Conservation (phyloP, 2,113 vertebrate genomes). For the Dissostichus mawsoni region DNA sequence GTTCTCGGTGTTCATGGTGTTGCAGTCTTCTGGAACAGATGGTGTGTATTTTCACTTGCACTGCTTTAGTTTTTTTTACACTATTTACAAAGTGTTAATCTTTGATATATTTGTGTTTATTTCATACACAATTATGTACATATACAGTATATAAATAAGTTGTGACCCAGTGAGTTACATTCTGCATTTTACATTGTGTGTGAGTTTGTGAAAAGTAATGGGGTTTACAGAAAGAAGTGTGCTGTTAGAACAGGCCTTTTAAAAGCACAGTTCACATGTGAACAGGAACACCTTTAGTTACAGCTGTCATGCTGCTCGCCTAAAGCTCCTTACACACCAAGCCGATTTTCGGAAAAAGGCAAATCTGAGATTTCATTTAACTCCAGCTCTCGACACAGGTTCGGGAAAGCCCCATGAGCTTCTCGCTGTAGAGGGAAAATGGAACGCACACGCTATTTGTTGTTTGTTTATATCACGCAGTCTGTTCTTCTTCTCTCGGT, state of each 20-base stretch:
- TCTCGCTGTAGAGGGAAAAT: no score
- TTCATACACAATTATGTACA: conserved; percentile 27
- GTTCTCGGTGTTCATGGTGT: background rate
- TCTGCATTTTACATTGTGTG: background rate
- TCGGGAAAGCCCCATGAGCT: no score
- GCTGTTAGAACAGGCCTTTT: background rate
- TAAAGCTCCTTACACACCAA: no score
- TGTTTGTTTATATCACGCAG: no score
- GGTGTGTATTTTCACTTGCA: background rate
- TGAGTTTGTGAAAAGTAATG: background rate
- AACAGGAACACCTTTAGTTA: background rate
- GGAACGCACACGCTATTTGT: no score
- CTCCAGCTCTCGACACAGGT: no score
- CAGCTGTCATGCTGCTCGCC: no score
- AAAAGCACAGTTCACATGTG: no score
- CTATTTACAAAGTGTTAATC: background rate
- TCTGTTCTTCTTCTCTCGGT: no score
- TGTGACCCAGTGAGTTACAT: background rate
- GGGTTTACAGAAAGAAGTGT: background rate
- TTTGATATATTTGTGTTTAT: conserved; percentile 9
- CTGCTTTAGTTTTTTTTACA: background rate
- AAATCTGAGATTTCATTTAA: no score
- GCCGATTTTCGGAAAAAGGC: no score
- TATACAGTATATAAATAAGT: background rate
- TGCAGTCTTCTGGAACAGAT: background rate